Evolutionary conservation across 2,797 vertebrate genomes (phyloP).

Genomic region (Falco naumanni): DNA sequence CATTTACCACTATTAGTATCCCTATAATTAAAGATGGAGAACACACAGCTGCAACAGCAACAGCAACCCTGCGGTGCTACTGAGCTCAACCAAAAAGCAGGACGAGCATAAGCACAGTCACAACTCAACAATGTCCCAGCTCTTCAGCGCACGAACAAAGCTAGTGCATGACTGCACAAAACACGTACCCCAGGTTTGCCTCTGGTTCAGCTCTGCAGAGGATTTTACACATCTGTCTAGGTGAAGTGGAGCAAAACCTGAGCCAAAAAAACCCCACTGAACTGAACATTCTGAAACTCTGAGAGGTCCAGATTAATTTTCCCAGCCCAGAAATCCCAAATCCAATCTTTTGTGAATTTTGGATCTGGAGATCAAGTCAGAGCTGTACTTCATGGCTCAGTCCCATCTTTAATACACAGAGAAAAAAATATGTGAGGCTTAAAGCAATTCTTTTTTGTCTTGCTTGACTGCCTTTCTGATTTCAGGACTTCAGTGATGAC

Average conservation of each 20-base stretch:
- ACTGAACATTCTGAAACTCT: not conserved
- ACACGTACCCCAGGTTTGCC: not conserved
- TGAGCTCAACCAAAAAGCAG: not conserved
- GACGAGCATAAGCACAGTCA: not conserved
- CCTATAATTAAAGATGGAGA: not conserved
- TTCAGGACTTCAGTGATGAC: slow-evolving; percentile 45
- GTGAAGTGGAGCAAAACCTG: not conserved
- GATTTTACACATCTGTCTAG: not conserved
- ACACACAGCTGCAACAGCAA: not conserved
- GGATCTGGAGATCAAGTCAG: not conserved
- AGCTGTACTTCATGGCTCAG: not conserved
- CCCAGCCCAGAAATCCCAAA: not conserved
- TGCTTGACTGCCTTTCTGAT: slow-evolving; percentile 29
- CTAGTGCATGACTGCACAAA: not conserved
- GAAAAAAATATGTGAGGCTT: not conserved
- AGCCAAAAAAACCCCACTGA: not conserved
- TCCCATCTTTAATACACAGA: not conserved
- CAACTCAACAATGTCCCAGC: not conserved
- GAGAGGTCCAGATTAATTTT: not conserved
- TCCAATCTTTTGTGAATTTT: not conserved
- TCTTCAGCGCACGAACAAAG: not conserved
- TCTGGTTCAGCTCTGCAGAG: not conserved
- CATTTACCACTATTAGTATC: not conserved
- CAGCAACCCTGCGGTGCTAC: not conserved
- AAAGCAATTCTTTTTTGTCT: not conserved